Evolutionary conservation across 2,888 invertebrate genomes (phyloP), one percentile per base, ranked within the genome.

Genomic region (Dione vanillae): DNA sequence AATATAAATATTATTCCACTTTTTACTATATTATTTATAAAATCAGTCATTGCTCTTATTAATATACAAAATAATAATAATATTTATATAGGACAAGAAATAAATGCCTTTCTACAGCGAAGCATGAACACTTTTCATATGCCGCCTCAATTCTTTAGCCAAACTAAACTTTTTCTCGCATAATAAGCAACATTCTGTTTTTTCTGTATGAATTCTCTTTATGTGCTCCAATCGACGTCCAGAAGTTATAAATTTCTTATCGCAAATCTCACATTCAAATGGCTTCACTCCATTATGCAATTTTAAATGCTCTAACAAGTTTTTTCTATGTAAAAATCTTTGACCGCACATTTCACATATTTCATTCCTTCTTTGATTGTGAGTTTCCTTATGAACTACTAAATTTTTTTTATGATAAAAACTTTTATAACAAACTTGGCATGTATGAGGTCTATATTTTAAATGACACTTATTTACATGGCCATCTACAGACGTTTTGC

Each of bases 91-190:
- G 14, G 5, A 12, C 14, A 43, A 43, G 16, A 47, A 16, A 16
- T 47, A 47, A 27, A 9, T 9, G 14, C n/a, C n/a, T 37, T 35
- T 20, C 59, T 66, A 58, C 43, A 62, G 45, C 43, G 67, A 70
- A 37, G 76, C 72, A 76, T 87, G 88, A 5, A 80, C 77, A 69
- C 74, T 80, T 70, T 84, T 87, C 16, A 87, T 73, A 79, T 90
- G 89, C 2, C 82, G 75, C n/a, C 82, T 86, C 14, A 90, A 73
- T 76, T 86, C 87, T 70, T 86, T 89, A 68, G 78, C 84, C 56
- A 91, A 77, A 67, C 85, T 82, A 70, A 86, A 91, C 67, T 78
- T 85, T 74, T 86, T 90, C 35, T 82, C 82, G 76, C 91, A 91
- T 12, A 84, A 62, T 27, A 77, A 41, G 78, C 91, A 91, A 52